Evolutionary conservation across 2,113 vertebrate species (phyloP).

Genomic region (Pterocles burchelli): DNA sequence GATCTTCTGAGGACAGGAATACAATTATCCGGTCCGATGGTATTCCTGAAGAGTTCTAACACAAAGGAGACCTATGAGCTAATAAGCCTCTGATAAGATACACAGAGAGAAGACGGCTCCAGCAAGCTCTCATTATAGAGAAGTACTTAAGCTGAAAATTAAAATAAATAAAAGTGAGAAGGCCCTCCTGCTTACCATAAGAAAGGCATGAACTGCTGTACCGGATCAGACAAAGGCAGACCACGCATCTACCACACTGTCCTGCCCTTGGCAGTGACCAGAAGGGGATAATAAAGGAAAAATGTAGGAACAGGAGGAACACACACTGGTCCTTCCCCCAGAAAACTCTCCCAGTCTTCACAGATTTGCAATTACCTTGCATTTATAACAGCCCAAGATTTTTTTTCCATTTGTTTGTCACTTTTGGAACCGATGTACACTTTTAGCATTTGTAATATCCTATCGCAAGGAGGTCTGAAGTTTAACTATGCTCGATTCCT

Average conservation of each 20-base stretch:
- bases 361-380: neutral
- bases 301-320: neutral
- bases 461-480: neutral
- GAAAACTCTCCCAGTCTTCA: neutral
- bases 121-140: neutral
- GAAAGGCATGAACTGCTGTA: neutral
- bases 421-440: neutral
- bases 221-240: neutral
- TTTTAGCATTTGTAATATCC: neutral
- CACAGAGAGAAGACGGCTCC: neutral
- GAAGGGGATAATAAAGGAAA: neutral
- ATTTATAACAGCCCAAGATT: neutral
- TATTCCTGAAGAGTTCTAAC: neutral
- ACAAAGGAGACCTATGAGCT: neutral
- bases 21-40: neutral
- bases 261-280: neutral
- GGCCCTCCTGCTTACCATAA: neutral
- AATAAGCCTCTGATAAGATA: neutral
- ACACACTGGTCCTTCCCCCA: neutral
- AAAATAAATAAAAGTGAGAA: neutral
- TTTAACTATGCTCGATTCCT: neutral
- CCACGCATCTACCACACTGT: neutral
- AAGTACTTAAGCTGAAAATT: neutral
- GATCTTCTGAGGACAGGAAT: neutral
- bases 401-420: neutral